phyloP scores from a whole-genome alignment of 2,888 invertebrate genomes.

The Adineta ricciae region DNA sequence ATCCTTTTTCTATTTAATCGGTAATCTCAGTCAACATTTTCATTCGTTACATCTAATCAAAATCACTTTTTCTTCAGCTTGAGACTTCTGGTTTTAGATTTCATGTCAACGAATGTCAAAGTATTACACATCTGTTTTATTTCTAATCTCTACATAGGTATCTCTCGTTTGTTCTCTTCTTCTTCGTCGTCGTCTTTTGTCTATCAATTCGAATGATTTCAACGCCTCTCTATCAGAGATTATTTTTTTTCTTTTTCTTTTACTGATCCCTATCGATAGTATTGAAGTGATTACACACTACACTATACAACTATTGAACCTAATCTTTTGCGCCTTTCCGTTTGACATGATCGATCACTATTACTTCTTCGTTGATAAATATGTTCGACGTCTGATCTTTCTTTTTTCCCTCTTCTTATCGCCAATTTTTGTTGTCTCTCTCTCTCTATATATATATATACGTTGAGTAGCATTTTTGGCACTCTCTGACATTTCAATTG shows the following conservation, averaged over 20 bases:
- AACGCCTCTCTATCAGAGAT: background rate
- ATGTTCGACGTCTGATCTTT: background rate
- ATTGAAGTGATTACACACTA: background rate
- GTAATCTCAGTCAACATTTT: too few relatives aligned
- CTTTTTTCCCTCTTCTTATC: background rate
- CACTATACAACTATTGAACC: background rate
- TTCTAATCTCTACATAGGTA: background rate
- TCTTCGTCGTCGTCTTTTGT: too few relatives aligned
- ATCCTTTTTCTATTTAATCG: too few relatives aligned
- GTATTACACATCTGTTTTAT: background rate
- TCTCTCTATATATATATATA: background rate
- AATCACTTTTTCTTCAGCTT: background rate
- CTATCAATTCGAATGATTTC: background rate
- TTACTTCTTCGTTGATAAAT: background rate
- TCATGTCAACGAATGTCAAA: background rate
- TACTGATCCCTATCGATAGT: background rate
- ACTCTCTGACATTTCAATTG: constrained; percentile 9
- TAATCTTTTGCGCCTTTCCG: constrained; percentile 13
- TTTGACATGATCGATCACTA: constrained; percentile 9
- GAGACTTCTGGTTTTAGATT: background rate
- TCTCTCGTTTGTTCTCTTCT: background rate
- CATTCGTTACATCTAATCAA: background rate
- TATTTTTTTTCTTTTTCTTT: background rate
- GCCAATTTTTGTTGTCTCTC: background rate
- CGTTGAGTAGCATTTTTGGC: background rate